These are phyloP conservation scores for Cacoxenus indagator DNA, from an alignment of 2,888 invertebrate species.

Conservation along the genomic window DNA sequence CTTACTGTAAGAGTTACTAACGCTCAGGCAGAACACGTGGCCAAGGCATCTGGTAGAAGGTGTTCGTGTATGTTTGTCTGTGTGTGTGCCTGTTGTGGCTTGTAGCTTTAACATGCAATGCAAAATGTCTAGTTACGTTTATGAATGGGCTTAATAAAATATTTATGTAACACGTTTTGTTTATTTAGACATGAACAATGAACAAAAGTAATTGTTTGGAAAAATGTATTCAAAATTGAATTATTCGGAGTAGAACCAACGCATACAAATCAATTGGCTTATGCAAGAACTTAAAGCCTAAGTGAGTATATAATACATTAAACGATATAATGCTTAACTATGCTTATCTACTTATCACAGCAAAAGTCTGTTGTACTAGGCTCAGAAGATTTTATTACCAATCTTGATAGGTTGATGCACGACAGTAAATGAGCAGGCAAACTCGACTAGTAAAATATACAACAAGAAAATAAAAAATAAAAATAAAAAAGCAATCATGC, in stretches of 20 bases:
- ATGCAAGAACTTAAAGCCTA: too few species aligned
- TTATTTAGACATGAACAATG: not conserved
- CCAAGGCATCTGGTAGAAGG: constrained; percentile 6
- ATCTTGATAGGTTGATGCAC: not conserved
- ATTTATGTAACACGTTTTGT: constrained; percentile 51
- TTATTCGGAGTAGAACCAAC: too few species aligned
- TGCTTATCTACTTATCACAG: not conserved
- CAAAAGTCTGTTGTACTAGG: not conserved
- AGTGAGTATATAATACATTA: too few species aligned
- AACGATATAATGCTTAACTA: too few species aligned
- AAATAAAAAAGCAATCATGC: constrained; percentile 34
- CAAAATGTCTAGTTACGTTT: constrained; percentile 27
- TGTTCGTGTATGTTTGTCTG: not conserved
- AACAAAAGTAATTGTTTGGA: constrained; percentile 8
- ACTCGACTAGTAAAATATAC: not conserved
- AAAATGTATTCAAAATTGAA: not conserved
- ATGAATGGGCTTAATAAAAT: constrained; percentile 58
- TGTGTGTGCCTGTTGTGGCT: not conserved
- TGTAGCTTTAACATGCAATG: not conserved
- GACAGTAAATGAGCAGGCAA: not conserved
- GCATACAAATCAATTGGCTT: too few species aligned
- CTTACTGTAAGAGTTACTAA: constrained; percentile 33
- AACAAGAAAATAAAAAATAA: constrained; percentile 25
- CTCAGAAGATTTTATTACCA: not conserved
- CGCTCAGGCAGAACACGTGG: constrained; percentile 44